Percentiles rank a stretch among this genome's conserved stretches.
Conservation (phyloP, 2,113 vertebrate genomes). For the Micronycteris hirsuta region DNA sequence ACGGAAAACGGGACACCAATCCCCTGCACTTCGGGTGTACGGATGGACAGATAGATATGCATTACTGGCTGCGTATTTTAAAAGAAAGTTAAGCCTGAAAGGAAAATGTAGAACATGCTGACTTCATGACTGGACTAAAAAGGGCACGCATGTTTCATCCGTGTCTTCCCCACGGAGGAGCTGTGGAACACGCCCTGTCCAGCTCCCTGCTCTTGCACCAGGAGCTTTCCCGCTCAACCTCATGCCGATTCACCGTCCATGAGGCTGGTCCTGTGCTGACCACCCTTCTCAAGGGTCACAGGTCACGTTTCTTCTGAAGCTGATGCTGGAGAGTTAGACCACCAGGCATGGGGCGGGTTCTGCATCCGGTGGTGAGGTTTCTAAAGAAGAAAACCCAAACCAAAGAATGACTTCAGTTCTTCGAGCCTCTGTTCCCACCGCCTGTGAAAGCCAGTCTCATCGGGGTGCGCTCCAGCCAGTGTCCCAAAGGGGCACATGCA, state of each 20-base stretch:
- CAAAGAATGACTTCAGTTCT: neutral
- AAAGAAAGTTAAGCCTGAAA: neutral
- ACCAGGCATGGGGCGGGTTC: neutral
- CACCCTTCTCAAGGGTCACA: neutral
- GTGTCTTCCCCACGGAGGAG: neutral
- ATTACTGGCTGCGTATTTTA: neutral
- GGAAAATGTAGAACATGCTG: neutral
- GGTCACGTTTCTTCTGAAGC: neutral
- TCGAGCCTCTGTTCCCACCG: neutral
- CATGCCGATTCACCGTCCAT: fast-evolving
- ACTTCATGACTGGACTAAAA: neutral
- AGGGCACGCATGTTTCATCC: fast-evolving
- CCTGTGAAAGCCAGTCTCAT: too few relatives aligned
- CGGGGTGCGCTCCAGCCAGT: too few relatives aligned
- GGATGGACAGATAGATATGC: neutral
- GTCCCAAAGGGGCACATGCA: too few relatives aligned
- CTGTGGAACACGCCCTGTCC: too few relatives aligned
- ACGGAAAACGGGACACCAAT: neutral
- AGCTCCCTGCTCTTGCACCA: fast-evolving
- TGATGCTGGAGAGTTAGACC: fast-evolving
- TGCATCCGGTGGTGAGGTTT: neutral
- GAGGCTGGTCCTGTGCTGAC: fast-evolving
- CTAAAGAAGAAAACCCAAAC: neutral
- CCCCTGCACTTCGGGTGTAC: too few relatives aligned
- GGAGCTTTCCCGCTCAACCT: too few relatives aligned